phyloP scores from a whole-genome alignment of 2,888 invertebrate genomes.

The Amiota communis region DNA sequence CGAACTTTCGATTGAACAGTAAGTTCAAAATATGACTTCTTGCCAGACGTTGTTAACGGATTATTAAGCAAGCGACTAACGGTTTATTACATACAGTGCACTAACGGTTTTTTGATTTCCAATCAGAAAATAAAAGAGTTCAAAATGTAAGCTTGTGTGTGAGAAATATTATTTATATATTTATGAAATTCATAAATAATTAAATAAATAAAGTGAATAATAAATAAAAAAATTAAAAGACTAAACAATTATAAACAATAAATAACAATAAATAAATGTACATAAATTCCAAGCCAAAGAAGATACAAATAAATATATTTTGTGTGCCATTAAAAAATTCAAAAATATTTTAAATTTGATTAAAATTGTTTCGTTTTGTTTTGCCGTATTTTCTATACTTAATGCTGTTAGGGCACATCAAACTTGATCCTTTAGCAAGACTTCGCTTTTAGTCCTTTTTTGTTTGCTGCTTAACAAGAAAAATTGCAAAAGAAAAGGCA shows the following conservation, averaged over 20 bases:
- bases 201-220: constrained; percentile 17
- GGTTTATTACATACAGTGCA: background rate
- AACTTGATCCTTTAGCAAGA: too few relatives aligned
- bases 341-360: background rate
- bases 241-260: constrained; percentile 25
- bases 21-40: too few relatives aligned
- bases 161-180: too few relatives aligned
- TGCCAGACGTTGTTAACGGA: background rate
- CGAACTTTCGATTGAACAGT: too few relatives aligned
- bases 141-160: constrained; percentile 1
- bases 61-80: constrained; percentile 9
- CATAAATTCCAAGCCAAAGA: too few relatives aligned
- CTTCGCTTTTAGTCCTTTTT: background rate
- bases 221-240: background rate
- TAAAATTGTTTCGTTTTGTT: too few relatives aligned
- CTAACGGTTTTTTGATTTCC: constrained; percentile 13
- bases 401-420: too few relatives aligned
- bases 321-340: background rate
- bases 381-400: too few relatives aligned
- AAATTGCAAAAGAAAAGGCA: constrained; percentile 1
- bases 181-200: background rate
- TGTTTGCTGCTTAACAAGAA: background rate
- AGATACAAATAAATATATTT: background rate
- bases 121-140: constrained; percentile 3
- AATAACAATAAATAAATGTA: constrained; percentile 14